Conservation (phyloP, 2,797 vertebrate genomes). For the Phataginus tetradactyla region DNA sequence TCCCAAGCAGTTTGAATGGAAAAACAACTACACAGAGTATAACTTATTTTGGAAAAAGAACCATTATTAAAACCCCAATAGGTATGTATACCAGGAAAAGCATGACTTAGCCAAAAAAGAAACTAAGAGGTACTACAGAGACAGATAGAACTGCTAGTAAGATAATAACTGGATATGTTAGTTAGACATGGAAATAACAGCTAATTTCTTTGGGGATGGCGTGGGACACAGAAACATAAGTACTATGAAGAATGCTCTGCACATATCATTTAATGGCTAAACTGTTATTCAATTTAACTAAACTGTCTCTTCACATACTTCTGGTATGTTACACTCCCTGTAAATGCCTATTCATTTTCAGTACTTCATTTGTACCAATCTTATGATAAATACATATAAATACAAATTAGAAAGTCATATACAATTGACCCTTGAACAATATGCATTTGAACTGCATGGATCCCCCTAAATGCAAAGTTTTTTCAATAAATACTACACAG, state of each 20-base stretch:
- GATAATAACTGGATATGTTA: neutral
- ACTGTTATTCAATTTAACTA: neutral
- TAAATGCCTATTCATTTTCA: neutral
- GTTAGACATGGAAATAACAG: neutral
- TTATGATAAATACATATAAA: neutral
- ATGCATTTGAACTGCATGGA: too few relatives aligned
- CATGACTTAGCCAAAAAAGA: slow-evolving; percentile 5
- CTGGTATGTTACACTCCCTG: neutral
- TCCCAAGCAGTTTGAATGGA: neutral
- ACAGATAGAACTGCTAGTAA: neutral
- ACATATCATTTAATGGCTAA: neutral
- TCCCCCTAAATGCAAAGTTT: too few relatives aligned
- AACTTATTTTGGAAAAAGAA: neutral
- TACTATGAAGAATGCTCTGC: neutral
- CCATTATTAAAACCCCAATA: neutral
- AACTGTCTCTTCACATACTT: neutral
- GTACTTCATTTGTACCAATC: neutral
- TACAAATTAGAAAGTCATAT: neutral
- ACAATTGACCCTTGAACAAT: too few relatives aligned
- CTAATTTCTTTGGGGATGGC: neutral
- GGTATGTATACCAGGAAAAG: neutral
- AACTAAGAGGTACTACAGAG: neutral
- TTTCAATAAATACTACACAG: too few relatives aligned
- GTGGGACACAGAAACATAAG: neutral
- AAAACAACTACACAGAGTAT: neutral